Evolutionary conservation across 2,888 invertebrate genomes (phyloP).

Genomic region (Cenopis cana): DNA sequence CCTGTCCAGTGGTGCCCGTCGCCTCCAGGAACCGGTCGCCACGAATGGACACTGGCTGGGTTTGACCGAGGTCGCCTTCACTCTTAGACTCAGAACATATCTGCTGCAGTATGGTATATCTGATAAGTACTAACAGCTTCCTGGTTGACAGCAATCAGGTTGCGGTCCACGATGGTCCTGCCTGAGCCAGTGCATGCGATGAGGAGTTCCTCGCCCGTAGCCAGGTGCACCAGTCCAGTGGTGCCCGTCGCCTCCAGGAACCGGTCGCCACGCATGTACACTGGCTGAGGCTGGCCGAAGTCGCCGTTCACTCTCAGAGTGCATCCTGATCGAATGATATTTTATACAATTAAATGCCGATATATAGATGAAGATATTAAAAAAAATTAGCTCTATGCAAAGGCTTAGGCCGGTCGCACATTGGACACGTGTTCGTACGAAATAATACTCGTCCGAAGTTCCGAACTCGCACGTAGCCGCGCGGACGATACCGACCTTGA

Average conservation of each 20-base stretch:
- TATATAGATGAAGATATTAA: no score
- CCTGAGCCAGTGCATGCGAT: slow-evolving; percentile 69
- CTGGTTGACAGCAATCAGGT: slow-evolving; percentile 59
- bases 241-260: slow-evolving; percentile 66
- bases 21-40: slow-evolving; percentile 54
- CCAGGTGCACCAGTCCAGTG: slow-evolving; percentile 63
- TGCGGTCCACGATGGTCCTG: slow-evolving; percentile 65
- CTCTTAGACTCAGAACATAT: slow-evolving; percentile 78
- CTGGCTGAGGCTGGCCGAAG: slow-evolving; percentile 85
- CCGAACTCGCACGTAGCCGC: no score
- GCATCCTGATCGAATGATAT: slow-evolving; percentile 69
- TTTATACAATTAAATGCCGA: neutral
- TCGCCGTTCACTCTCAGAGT: slow-evolving; percentile 77
- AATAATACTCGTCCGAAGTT: neutral
- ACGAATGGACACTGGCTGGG: slow-evolving; percentile 85
- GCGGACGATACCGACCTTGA: no score
- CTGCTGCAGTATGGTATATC: slow-evolving; percentile 36
- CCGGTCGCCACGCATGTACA: slow-evolving; percentile 77
- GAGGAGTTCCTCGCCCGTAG: slow-evolving; percentile 62
- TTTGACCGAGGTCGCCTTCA: slow-evolving; percentile 81
- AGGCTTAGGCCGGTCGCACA: no score
- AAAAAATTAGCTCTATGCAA: no score
- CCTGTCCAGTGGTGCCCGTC: slow-evolving; percentile 51
- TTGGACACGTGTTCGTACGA: no score
- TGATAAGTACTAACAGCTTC: slow-evolving; percentile 28